Percentiles rank a stretch among this genome's conserved stretches.
Conservation (phyloP, 2,113 vertebrate species). For the Aphyosemion australe region DNA sequence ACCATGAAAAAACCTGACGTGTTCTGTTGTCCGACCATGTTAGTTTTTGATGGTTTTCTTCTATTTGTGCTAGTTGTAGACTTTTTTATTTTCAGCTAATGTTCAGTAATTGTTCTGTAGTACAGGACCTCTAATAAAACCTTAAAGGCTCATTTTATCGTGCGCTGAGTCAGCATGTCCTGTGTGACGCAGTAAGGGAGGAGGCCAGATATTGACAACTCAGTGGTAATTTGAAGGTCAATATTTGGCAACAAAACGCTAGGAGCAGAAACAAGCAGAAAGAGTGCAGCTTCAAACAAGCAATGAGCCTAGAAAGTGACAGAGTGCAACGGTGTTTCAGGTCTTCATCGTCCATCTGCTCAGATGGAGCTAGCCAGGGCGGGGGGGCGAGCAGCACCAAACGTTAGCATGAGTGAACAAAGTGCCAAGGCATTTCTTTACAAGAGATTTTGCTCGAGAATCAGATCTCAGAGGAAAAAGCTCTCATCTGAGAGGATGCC, state of each 20-base stretch:
- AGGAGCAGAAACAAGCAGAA: slow-evolving; percentile 38
- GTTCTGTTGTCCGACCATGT: no score
- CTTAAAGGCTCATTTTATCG: background rate
- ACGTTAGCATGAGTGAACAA: slow-evolving; percentile 15
- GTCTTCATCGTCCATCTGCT: slow-evolving; percentile 5
- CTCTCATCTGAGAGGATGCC: slow-evolving; percentile 16
- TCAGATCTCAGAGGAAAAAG: background rate
- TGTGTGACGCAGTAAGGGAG: slow-evolving; percentile 37
- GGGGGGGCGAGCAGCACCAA: slow-evolving; percentile 3
- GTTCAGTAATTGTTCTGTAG: background rate
- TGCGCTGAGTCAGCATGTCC: slow-evolving; percentile 36
- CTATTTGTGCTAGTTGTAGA: no score
- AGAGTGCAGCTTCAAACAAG: slow-evolving; percentile 38
- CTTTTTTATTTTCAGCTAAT: background rate
- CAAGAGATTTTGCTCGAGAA: slow-evolving; percentile 29
- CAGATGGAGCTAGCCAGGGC: slow-evolving; percentile 3
- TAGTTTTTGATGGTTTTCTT: no score
- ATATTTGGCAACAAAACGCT: slow-evolving; percentile 44
- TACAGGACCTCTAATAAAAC: background rate
- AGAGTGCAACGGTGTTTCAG: slow-evolving; percentile 11
- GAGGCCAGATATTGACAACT: slow-evolving; percentile 49
- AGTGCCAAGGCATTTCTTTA: background rate
- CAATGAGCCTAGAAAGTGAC: slow-evolving; percentile 28
- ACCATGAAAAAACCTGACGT: no score
- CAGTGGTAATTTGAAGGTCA: slow-evolving; percentile 25